Percentiles rank a stretch among this genome's conserved stretches.
phyloP scores from a whole-genome alignment of 1,140 invertebrate species.

The Hycleus cichorii region DNA sequence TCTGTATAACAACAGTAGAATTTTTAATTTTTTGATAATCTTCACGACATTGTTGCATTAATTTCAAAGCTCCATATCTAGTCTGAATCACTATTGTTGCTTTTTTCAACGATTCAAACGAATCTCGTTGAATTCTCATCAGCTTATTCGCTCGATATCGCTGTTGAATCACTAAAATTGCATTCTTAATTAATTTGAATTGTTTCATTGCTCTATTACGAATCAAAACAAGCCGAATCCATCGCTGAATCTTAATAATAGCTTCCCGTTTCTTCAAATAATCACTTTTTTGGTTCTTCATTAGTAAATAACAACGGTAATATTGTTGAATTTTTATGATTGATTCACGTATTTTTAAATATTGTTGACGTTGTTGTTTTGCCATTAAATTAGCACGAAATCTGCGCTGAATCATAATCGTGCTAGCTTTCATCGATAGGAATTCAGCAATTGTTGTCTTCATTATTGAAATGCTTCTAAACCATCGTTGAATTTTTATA shows the following conservation, averaged over 20 bases:
- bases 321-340: constrained; percentile 27
- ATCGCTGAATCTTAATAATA: constrained; percentile 26
- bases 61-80: constrained; percentile 39
- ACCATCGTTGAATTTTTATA: constrained; percentile 49
- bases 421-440: constrained; percentile 23
- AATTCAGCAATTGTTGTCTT: constrained; percentile 20
- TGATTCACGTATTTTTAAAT: constrained; percentile 17
- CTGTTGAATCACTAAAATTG: constrained; percentile 34
- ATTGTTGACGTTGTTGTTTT: constrained; percentile 13
- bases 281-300: constrained; percentile 34
- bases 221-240: constrained; percentile 13
- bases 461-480: constrained; percentile 36
- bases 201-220: constrained; percentile 20
- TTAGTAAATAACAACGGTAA: background rate
- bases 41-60: constrained; percentile 36
- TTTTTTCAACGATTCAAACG: constrained; percentile 23
- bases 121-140: background rate
- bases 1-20: constrained; percentile 44
- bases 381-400: constrained; percentile 36
- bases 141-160: background rate
- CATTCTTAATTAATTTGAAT: constrained; percentile 34
- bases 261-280: constrained; percentile 21
- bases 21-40: constrained; percentile 41
- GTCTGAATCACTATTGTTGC: constrained; percentile 43
- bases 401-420: constrained; percentile 39